Evolutionary conservation across 2,888 invertebrate species (phyloP).

Genomic region (Diplazon laetatorius): DNA sequence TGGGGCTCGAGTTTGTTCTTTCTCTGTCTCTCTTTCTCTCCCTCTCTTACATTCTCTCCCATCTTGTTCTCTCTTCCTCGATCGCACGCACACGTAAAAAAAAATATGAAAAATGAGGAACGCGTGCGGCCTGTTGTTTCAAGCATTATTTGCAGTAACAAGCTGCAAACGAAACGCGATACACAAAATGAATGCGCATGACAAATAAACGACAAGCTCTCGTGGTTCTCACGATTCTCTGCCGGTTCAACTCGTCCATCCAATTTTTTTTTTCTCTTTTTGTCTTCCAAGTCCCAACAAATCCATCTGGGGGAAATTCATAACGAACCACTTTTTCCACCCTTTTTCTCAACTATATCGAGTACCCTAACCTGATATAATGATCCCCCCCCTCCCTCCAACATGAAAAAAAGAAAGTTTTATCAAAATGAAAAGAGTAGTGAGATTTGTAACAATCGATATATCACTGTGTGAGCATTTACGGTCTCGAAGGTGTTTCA

Average conservation of each 20-base stretch:
- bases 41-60: conserved; percentile 24
- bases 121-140: conserved; percentile 26
- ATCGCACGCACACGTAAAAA: conserved; percentile 6
- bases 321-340: no score
- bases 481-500: neutral
- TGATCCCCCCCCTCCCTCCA: no score
- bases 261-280: no score
- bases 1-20: conserved; percentile 42
- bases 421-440: neutral
- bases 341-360: no score
- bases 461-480: neutral
- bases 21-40: conserved; percentile 27
- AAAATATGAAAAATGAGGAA: conserved; percentile 48
- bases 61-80: conserved; percentile 9
- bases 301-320: no score
- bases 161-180: conserved; percentile 62
- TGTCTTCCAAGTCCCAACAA: no score
- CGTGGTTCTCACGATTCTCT: neutral
- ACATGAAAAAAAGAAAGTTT: conserved; percentile 66
- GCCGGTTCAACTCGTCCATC: conserved; percentile 34
- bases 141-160: conserved; percentile 62
- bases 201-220: conserved; percentile 23
- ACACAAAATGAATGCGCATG: conserved; percentile 48
- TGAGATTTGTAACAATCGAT: neutral
- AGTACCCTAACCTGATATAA: no score